phyloP scores from a whole-genome alignment of 2,888 invertebrate species.

The Leucoptera coffeella region DNA sequence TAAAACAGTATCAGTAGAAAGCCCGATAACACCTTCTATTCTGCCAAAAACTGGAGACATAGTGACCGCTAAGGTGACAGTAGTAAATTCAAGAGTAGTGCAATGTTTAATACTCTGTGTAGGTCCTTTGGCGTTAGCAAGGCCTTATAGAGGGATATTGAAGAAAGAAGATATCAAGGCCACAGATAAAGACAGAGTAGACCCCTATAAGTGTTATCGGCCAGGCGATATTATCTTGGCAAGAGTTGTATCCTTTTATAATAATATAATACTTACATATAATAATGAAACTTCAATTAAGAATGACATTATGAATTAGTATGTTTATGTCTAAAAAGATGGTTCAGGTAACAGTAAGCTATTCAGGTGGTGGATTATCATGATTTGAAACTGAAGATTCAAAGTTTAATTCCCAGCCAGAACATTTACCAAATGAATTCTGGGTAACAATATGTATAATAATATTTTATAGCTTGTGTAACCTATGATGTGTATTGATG shows the following conservation, averaged over 20 bases:
- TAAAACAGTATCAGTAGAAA: slow-evolving; percentile 66
- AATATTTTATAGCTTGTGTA: too few relatives aligned
- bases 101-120: slow-evolving; percentile 85
- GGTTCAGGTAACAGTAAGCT: too few relatives aligned
- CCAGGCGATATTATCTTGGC: slow-evolving; percentile 93
- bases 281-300: too few relatives aligned
- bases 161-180: slow-evolving; percentile 87
- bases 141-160: slow-evolving; percentile 72
- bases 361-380: too few relatives aligned
- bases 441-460: too few relatives aligned
- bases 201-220: slow-evolving; percentile 86
- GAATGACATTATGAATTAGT: too few relatives aligned
- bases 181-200: slow-evolving; percentile 84
- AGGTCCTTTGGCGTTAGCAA: slow-evolving; percentile 68
- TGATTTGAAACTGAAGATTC: too few relatives aligned
- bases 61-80: slow-evolving; percentile 81
- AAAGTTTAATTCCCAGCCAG: too few relatives aligned
- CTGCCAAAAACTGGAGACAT: slow-evolving; percentile 85
- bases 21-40: slow-evolving; percentile 69
- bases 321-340: too few relatives aligned
- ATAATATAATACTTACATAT: too few relatives aligned
- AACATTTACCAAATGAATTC: too few relatives aligned
- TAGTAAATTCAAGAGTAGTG: slow-evolving; percentile 77
- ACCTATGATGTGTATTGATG: too few relatives aligned
- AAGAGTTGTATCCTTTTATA: slow-evolving; percentile 75